Base-by-base conservation (phyloP, 2,888 invertebrate species). In the Drosophila nr. medialis region DNA sequence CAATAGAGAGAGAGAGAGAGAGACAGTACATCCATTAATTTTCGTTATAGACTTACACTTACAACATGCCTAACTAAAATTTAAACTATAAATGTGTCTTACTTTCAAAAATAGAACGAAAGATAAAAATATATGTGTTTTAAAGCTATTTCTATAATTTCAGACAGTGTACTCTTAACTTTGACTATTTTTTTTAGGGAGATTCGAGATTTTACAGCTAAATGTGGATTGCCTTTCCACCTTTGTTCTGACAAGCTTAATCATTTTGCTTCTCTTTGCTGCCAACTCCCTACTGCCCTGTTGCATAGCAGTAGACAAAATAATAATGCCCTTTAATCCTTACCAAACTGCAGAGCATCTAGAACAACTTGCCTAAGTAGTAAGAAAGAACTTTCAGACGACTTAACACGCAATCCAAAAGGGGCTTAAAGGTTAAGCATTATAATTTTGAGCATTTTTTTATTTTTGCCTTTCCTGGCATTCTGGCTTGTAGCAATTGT, bases 381-480 rank as follows among this genome's bases (percentile, higher is more conserved):
- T 79, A 55, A 69, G 68, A 70, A 81, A 67, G 75, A 86, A 86
- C 80, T 79, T 89, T 73, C 84, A 72, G 73, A 73, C 77, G 89
- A 89, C 85, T 86, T 89, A 82, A 72, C 85, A 86, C 85, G 85
- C 85, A 87, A 86, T 86, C 89, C 88, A 64, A 74, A 81, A 75
- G 80, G 61, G 74, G 72, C 88, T 87, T 87, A 84, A 87, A 87
- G 89, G 90, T 82, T 89, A 76, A 89, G 85, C 85, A 89, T 85
- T 85, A 85, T 85, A 89, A 85, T 85, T 85, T 89, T 71, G 75
- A 69, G 80, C 75, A 81, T 80, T 77, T 77, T 84, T 81, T 72
- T 72, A 56, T 60, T 45, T 38, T 27, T 56, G 30, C 66, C 49
- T 36, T 53, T 65, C 1, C 11, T 48, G 30, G 42, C 2, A 18